phyloP scores from a whole-genome alignment of 2,113 vertebrate species.

The Sakesphorus luctuosus region DNA sequence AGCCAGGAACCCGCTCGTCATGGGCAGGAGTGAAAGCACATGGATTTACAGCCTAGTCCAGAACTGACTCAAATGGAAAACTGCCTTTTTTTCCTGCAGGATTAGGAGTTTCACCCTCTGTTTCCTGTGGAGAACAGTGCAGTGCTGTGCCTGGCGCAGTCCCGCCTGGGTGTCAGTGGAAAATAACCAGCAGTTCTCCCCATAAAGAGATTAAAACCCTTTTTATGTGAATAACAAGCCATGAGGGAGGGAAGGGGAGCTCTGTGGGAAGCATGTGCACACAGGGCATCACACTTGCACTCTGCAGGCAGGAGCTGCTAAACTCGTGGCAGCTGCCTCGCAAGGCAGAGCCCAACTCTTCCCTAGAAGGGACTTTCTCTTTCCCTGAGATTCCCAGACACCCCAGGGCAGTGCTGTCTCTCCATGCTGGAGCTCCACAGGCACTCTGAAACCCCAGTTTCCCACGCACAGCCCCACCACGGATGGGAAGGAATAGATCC shows the following conservation, averaged over 20 bases:
- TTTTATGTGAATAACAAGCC: background rate
- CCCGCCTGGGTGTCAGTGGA: background rate
- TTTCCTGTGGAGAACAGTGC: slow-evolving; percentile 16
- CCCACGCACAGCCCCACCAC: background rate
- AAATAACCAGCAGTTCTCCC: background rate
- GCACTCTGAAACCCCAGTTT: background rate
- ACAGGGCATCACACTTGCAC: background rate
- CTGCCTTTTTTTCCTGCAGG: background rate
- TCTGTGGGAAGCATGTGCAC: background rate
- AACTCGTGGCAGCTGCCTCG: rapidly evolving
- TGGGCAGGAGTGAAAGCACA: background rate
- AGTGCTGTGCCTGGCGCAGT: background rate
- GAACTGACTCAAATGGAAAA: background rate
- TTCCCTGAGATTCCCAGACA: background rate
- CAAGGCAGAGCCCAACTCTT: background rate
- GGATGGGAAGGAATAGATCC: background rate
- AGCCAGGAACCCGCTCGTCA: background rate
- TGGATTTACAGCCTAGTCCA: background rate
- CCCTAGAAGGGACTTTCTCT: no score
- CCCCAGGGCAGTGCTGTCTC: background rate
- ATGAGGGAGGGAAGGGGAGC: background rate
- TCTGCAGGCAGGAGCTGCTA: background rate
- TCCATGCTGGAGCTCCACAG: background rate
- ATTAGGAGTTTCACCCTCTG: background rate
- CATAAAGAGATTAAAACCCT: background rate